phyloP scores from a whole-genome alignment of 2,888 invertebrate species.

The Protodeltote pygarga region DNA sequence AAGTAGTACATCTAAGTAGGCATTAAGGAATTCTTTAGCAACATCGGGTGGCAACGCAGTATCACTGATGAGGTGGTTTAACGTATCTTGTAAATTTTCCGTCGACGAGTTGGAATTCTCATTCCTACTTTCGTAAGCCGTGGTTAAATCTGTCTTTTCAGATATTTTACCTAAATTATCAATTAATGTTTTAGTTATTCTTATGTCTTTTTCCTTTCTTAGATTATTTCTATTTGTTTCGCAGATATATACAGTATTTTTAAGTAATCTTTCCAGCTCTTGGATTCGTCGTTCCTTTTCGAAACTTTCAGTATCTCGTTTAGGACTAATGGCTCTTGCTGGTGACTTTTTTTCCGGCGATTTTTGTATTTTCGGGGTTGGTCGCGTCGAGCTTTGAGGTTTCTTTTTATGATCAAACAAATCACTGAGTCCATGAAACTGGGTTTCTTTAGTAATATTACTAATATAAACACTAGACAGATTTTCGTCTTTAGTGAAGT shows the following conservation, averaged over 20 bases:
- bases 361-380: conserved; percentile 21
- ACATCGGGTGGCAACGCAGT: conserved; percentile 63
- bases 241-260: conserved; percentile 74
- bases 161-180: conserved; percentile 62
- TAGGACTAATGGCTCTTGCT: conserved; percentile 34
- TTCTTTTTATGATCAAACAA: conserved; percentile 29
- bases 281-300: conserved; percentile 72
- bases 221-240: conserved; percentile 55
- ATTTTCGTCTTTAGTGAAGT: conserved; percentile 67
- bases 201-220: conserved; percentile 68
- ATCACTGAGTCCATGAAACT: conserved; percentile 58
- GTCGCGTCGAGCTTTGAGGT: conserved; percentile 15
- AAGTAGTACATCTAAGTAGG: conserved; percentile 69
- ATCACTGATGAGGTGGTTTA: conserved; percentile 71
- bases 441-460: conserved; percentile 63
- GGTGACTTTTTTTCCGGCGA: conserved; percentile 2
- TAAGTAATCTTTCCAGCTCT: conserved; percentile 71
- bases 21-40: conserved; percentile 70
- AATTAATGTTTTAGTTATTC: conserved; percentile 69
- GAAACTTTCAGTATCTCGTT: conserved; percentile 58
- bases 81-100: conserved; percentile 70
- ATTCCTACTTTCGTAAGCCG: conserved; percentile 26
- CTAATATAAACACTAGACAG: conserved; percentile 59
- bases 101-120: conserved; percentile 63
- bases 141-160: conserved; percentile 28